Percentiles rank a stretch among this genome's conserved stretches.
Conservation (phyloP, 1,140 invertebrate species). For the Achroia grisella region DNA sequence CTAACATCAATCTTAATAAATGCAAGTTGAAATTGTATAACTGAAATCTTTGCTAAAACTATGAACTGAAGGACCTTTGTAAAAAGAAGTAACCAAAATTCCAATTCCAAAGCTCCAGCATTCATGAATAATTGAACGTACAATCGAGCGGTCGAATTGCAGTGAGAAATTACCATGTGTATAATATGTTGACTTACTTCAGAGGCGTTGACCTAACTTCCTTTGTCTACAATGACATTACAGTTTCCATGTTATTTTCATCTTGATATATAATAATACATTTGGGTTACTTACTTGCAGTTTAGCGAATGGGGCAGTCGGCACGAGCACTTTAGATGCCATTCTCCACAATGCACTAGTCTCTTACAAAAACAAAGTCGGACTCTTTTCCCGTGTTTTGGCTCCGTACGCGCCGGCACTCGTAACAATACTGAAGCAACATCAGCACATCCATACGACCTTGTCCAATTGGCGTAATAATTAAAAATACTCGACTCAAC, state of each 20-base stretch:
- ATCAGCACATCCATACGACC: slow-evolving; percentile 51
- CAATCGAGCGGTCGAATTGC: background rate
- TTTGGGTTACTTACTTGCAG: slow-evolving; percentile 42
- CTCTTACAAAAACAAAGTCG: slow-evolving; percentile 16
- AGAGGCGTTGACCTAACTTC: slow-evolving; percentile 26
- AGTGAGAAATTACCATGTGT: slow-evolving; percentile 6
- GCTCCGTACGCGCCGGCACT: slow-evolving; percentile 41
- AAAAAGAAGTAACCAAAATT: no score
- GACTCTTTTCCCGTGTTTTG: slow-evolving; percentile 38
- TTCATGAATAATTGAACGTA: no score
- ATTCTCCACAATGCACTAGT: slow-evolving; percentile 38
- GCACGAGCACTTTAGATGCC: slow-evolving; percentile 66
- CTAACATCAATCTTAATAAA: no score
- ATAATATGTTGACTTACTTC: slow-evolving; percentile 19
- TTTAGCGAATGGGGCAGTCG: slow-evolving; percentile 51
- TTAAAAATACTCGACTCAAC: slow-evolving; percentile 48
- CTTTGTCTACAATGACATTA: slow-evolving; percentile 7
- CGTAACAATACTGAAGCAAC: slow-evolving; percentile 42
- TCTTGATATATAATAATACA: no score
- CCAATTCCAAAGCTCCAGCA: no score
- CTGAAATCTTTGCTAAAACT: no score
- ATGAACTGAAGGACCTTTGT: no score
- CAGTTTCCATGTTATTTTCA: background rate
- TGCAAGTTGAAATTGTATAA: no score
- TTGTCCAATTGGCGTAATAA: slow-evolving; percentile 55